Evolutionary conservation across 2,888 invertebrate genomes (phyloP).

Genomic region (Tortricodes alternella): DNA sequence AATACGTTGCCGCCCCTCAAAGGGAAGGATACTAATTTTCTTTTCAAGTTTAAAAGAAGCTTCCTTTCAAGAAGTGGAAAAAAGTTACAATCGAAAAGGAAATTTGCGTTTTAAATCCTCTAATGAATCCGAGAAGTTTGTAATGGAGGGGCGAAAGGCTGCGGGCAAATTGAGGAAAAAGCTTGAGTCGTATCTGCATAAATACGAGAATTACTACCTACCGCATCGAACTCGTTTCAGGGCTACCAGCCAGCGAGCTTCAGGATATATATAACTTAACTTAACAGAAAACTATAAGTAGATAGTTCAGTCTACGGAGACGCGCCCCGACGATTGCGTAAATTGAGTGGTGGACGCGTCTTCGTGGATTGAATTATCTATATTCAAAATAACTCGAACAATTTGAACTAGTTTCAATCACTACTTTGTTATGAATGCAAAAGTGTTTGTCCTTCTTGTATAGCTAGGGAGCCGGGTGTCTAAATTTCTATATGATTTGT

Average conservation of each 20-base stretch:
- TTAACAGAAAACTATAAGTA: too few relatives aligned
- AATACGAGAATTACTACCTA: slow-evolving; percentile 31
- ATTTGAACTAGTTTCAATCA: too few relatives aligned
- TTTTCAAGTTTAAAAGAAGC: slow-evolving; percentile 78
- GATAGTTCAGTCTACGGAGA: too few relatives aligned
- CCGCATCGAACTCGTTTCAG: slow-evolving; percentile 1
- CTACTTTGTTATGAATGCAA: too few relatives aligned
- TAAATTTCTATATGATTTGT: too few relatives aligned
- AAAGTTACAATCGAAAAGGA: slow-evolving; percentile 83
- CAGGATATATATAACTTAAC: too few relatives aligned
- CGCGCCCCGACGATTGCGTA: too few relatives aligned
- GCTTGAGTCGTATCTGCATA: slow-evolving; percentile 44
- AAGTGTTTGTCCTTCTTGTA: too few relatives aligned
- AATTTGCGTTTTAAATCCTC: slow-evolving; percentile 83
- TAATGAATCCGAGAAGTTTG: slow-evolving; percentile 82
- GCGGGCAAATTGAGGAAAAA: slow-evolving; percentile 76
- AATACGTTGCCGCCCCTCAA: slow-evolving; percentile 73
- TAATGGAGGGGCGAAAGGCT: slow-evolving; percentile 81
- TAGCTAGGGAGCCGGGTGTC: too few relatives aligned
- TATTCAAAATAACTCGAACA: too few relatives aligned
- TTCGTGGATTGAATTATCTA: too few relatives aligned
- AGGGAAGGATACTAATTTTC: slow-evolving; percentile 80
- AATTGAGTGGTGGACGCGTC: too few relatives aligned
- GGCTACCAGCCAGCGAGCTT: background rate
- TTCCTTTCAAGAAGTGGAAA: slow-evolving; percentile 80